A percentile compares a stretch with the other conserved stretches of the same genome.
phyloP scores from a whole-genome alignment of 2,113 vertebrate species.

The Campylomormyrus tamandua region DNA sequence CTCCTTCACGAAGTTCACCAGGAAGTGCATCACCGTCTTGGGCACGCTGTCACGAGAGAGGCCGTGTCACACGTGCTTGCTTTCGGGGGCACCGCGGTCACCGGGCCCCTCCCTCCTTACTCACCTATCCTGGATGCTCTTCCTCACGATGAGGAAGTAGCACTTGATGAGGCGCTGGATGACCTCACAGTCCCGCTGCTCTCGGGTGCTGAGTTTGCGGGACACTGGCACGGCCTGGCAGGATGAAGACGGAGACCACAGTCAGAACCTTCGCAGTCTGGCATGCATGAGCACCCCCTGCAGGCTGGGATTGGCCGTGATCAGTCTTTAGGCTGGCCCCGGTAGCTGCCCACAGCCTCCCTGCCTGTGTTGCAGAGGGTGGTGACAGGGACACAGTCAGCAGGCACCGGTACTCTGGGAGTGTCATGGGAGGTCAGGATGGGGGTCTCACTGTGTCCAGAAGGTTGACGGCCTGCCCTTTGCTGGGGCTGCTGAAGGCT shows the following conservation, averaged over 20 bases:
- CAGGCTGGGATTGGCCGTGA: background rate
- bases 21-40: constrained; percentile 75
- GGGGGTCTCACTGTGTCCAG: constrained; percentile 61
- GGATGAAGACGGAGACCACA: background rate
- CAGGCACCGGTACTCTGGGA: background rate
- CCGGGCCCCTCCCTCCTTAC: background rate
- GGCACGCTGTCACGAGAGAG: constrained; percentile 57
- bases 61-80: background rate
- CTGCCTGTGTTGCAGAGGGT: background rate
- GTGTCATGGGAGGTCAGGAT: background rate
- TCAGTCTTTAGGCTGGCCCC: background rate
- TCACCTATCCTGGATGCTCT: constrained; percentile 76
- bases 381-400: background rate
- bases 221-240: constrained; percentile 57
- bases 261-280: background rate
- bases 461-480: constrained; percentile 63
- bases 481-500: constrained; percentile 58
- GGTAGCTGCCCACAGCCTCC: background rate
- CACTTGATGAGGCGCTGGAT: constrained; percentile 71
- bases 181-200: constrained; percentile 72
- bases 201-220: constrained; percentile 59
- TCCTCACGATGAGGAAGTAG: constrained; percentile 75
- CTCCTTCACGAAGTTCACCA: constrained; percentile 74
- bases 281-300: background rate
- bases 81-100: background rate